phyloP scores from a whole-genome alignment of 2,113 vertebrate species.

The Lophius piscatorius region DNA sequence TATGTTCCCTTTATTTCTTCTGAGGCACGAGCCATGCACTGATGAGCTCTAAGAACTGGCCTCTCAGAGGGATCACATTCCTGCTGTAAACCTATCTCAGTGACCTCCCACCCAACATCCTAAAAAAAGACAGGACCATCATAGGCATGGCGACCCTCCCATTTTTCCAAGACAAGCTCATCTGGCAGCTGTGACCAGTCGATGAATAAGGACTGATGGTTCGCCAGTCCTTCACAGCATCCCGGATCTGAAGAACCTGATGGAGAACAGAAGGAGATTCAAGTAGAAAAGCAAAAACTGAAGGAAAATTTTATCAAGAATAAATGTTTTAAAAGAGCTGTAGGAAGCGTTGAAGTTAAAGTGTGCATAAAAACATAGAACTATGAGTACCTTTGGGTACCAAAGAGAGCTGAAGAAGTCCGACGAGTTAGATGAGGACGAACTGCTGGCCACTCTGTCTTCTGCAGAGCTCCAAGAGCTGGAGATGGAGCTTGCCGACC shows the following conservation, averaged over 20 bases:
- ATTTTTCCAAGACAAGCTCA: conserved; percentile 61
- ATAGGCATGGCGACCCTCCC: conserved; percentile 4
- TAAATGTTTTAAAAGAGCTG: neutral
- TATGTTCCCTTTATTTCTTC: conserved; percentile 76
- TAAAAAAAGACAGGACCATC: conserved; percentile 79
- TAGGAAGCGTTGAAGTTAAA: neutral
- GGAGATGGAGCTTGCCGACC: conserved; percentile 86
- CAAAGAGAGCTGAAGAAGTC: conserved; percentile 86
- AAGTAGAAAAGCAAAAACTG: neutral
- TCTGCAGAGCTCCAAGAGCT: conserved; percentile 89
- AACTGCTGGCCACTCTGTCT: conserved; percentile 87
- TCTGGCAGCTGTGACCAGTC: conserved; percentile 71
- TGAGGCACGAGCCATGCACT: too few species aligned
- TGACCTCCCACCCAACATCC: conserved; percentile 81
- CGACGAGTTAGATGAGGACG: conserved; percentile 89
- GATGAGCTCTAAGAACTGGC: conserved; percentile 76
- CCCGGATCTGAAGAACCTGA: conserved; percentile 18
- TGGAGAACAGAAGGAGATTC: conserved; percentile 7
- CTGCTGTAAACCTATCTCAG: conserved; percentile 85
- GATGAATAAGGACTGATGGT: conserved; percentile 64
- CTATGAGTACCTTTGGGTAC: conserved; percentile 90
- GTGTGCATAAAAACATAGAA: conserved; percentile 8
- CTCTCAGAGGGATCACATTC: conserved; percentile 84
- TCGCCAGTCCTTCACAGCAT: conserved; percentile 12
- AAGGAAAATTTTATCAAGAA: neutral